Percentiles rank a stretch among this genome's conserved stretches.
Conservation (phyloP, 2,113 vertebrate genomes). For the Zingel zingel region DNA sequence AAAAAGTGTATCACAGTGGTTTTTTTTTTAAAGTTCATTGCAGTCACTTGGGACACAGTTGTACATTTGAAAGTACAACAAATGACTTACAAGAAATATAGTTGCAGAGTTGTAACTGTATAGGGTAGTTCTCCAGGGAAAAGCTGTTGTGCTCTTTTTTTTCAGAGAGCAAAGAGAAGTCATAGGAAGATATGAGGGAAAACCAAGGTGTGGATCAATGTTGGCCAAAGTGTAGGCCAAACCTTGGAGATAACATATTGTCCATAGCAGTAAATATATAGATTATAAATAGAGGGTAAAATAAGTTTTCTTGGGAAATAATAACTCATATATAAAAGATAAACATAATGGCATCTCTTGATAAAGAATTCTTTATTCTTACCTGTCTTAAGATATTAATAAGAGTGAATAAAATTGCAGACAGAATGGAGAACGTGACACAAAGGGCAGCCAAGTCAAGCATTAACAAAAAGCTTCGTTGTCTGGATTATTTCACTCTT, state of each 20-base stretch:
- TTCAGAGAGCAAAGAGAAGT: slow-evolving; percentile 2
- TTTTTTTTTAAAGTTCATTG: slow-evolving; percentile 20
- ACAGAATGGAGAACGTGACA: slow-evolving; percentile 26
- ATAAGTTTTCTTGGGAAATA: slow-evolving; percentile 13
- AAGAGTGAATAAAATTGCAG: slow-evolving; percentile 29
- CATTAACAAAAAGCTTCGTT: slow-evolving; percentile 52
- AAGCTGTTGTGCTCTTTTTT: slow-evolving; percentile 1
- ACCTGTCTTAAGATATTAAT: slow-evolving; percentile 40
- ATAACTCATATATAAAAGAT: slow-evolving; percentile 3
- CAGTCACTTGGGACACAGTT: background rate
- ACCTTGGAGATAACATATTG: background rate
- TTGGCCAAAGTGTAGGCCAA: background rate
- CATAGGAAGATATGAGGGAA: slow-evolving; percentile 6
- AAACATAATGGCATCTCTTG: slow-evolving; percentile 8
- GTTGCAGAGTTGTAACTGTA: background rate
- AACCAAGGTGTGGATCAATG: background rate
- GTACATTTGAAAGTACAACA: background rate
- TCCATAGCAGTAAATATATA: slow-evolving; percentile 9
- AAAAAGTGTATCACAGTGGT: slow-evolving; percentile 10
- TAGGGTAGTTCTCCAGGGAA: slow-evolving; percentile 4
- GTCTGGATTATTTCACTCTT: slow-evolving; percentile 58
- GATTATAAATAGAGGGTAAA: background rate
- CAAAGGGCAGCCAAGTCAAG: slow-evolving; percentile 53
- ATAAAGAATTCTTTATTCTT: slow-evolving; percentile 12
- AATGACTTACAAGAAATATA: background rate